Evolutionary conservation across 2,888 invertebrate genomes (phyloP), one percentile per base, ranked within the genome.

Genomic region (Polyommatus icarus): DNA sequence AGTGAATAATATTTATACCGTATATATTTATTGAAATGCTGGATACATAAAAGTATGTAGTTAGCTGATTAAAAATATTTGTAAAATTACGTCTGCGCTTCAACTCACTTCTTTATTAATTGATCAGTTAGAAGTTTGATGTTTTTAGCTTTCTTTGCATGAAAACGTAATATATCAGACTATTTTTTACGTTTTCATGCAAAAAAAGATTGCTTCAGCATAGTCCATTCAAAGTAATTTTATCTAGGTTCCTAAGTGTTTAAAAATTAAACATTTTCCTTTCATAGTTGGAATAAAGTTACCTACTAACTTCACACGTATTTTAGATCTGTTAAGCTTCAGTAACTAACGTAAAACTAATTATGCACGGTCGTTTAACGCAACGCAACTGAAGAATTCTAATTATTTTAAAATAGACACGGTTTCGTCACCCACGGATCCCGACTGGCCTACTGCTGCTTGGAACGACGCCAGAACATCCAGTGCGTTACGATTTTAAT

Each of bases 371-470:
- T 54, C 5, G 24, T 54, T 50, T 29, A 75, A 54, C 50, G 50
- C 29, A 54, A n/a, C 29, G 75, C 29, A 75, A 75, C 50, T 75
- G 75, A 75, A 75, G 50, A 75, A 75, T 50, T 79, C 75, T 77
- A 77, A 79, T 80, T 78, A 79, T 78, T 79, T 78, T 78, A 80
- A 79, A 79, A 78, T 78, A 77, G 73, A 75, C 50, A 75, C 75
- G 50, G 46, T 75, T 75, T 75, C 75, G 40, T 75, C 75, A 75
- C 29, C 54, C 18, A 46, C 24, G 24, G 29, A 24, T 75, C 75
- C 46, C 40, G 77, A 79, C 76, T 71, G 76, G 77, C 77, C 76
- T 76, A 79, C 78, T 76, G 78, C 72, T 76, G 67, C 29, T 80
- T 80, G 81, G 81, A 76, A 20, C 50, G 18, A 18, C 20, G 80